Conservation (phyloP, 2,888 invertebrate species). For the Argyresthia goedartella region DNA sequence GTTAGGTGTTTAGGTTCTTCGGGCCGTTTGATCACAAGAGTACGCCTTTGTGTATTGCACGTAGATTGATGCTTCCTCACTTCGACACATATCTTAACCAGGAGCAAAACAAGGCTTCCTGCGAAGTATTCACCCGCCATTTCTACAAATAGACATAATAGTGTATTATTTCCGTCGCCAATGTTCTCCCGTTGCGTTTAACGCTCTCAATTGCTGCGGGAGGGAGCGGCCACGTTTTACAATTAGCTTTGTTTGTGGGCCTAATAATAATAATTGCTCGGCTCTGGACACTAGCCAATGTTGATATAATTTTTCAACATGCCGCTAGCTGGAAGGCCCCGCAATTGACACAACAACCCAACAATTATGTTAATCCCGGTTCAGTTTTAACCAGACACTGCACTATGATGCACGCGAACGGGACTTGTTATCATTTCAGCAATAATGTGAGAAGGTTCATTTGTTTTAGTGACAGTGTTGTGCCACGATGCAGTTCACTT, state of each 20-base stretch:
- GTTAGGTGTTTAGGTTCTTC: too few relatives aligned
- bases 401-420: constrained; percentile 46
- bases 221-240: constrained; percentile 44
- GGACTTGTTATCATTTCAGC: constrained; percentile 47
- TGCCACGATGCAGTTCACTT: constrained; percentile 61
- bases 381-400: constrained; percentile 52
- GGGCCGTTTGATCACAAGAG: background rate
- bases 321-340: constrained; percentile 34
- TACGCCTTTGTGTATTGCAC: background rate
- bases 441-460: constrained; percentile 42
- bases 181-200: constrained; percentile 55
- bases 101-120: constrained; percentile 9
- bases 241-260: constrained; percentile 57
- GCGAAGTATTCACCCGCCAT: constrained; percentile 22
- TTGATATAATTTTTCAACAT: constrained; percentile 46
- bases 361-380: constrained; percentile 59
- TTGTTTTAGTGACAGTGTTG: constrained; percentile 33
- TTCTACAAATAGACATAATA: constrained; percentile 53
- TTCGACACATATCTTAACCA: background rate
- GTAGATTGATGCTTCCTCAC: background rate
- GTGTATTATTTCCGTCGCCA: constrained; percentile 58
- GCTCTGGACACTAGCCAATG: constrained; percentile 38
- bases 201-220: constrained; percentile 62
- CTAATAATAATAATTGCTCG: constrained; percentile 49
- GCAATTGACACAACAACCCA: constrained; percentile 45